Evolutionary conservation across 1,140 invertebrate species (phyloP), one percentile per base, ranked within the genome.

Genomic region (Achatina immaculata): DNA sequence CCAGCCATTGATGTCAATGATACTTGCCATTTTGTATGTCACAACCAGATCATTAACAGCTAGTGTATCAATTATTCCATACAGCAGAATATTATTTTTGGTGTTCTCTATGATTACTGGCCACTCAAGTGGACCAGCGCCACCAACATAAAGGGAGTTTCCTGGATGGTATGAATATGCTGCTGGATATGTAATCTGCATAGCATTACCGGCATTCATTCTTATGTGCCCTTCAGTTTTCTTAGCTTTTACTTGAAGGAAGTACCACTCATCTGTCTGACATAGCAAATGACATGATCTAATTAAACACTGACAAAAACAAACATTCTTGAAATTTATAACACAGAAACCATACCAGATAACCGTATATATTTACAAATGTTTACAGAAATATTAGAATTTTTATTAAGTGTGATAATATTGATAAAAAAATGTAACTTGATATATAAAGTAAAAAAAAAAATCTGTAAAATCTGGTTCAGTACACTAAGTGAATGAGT

Each of bases 21-120:
- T 45, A 31, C 42, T 80, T 28, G 78, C 62, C 78, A 80, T 80
- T 34, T 80, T 80, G 68, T 80, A 80, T 14, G 78, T 71, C 21
- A 80, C 43, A 24, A 21, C 14, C 28, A 38, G 11, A 42, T 68
- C 78, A 45, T 72, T 80, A 31, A 80, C 24, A n/a, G 3, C 24
- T 14, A 80, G 42, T 1, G 36, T 72, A 45, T 72, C 68, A 28
- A 80, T 72, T 19, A 80, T 36, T 43, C 78, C 78, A n/a, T 48
- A 31, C 21, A 71, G 38, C 1, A 51, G 7, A 0, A 48, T 19
- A 31, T 51, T 24, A 43, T 38, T 55, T 36, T 72, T 58, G 7
- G 45, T 72, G 24, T 55, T 31, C 2, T 72, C 45, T 24, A 43
- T 31, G 1, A 80, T 58, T 24, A 80, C n/a, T 28, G 14, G 0